A percentile compares a stretch with the other conserved stretches of the same genome.
phyloP scores from a whole-genome alignment of 1,140 invertebrate genomes.

The Cylas formicarius region DNA sequence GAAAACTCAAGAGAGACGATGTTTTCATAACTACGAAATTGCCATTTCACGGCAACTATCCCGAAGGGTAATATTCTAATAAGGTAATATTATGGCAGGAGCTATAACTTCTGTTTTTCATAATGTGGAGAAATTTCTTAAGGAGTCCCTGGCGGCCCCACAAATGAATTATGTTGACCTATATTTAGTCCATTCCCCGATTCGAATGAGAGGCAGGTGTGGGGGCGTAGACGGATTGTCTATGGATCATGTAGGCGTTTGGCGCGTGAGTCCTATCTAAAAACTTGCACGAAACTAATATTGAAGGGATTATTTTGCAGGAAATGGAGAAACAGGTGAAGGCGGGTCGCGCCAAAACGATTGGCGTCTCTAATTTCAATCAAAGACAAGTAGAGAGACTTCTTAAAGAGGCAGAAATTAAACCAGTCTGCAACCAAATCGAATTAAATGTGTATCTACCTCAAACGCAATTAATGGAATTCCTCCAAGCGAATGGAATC shows the following conservation, averaged over 20 bases:
- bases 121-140: constrained; percentile 20
- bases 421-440: constrained; percentile 68
- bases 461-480: constrained; percentile 65
- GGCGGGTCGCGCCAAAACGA: constrained; percentile 63
- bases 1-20: constrained; percentile 62
- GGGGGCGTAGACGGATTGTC: neutral
- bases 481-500: constrained; percentile 64
- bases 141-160: constrained; percentile 20
- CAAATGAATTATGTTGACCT: constrained; percentile 26
- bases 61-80: constrained; percentile 32
- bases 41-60: constrained; percentile 44
- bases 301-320: constrained; percentile 34
- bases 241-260: neutral
- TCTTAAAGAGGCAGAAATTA: constrained; percentile 54
- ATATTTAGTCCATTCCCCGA: constrained; percentile 26
- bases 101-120: too few relatives aligned
- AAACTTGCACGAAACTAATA: constrained; percentile 1
- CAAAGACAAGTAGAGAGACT: constrained; percentile 66
- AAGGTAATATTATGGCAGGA: neutral
- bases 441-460: constrained; percentile 79
- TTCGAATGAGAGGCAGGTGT: constrained; percentile 14
- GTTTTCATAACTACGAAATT: constrained; percentile 78
- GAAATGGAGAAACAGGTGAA: constrained; percentile 63
- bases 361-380: constrained; percentile 87
- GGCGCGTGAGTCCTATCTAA: neutral